These are phyloP conservation scores for Pasiphila rectangulata DNA, from an alignment of 2,888 invertebrate genomes.

Conservation along the genomic window DNA sequence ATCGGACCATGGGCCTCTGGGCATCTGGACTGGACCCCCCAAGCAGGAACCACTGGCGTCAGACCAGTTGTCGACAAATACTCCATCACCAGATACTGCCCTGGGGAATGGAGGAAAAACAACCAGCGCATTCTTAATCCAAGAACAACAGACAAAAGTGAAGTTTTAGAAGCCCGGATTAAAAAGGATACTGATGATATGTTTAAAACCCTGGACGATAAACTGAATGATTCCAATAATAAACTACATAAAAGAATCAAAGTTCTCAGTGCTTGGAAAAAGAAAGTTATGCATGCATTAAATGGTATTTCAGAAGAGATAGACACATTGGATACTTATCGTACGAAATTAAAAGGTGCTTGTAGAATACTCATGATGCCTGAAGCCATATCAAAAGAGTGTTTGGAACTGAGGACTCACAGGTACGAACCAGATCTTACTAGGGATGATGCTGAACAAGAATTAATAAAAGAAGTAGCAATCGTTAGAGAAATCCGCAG, in stretches of 20 bases:
- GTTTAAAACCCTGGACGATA: conserved; percentile 78
- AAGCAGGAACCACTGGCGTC: conserved; percentile 86
- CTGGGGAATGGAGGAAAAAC: conserved; percentile 86
- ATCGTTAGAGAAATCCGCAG: conserved; percentile 86
- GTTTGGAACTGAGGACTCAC: conserved; percentile 84
- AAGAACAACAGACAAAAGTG: conserved; percentile 57
- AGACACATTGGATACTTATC: conserved; percentile 82
- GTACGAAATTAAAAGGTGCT: conserved; percentile 84
- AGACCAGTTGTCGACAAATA: conserved; percentile 89
- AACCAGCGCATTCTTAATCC: conserved; percentile 76
- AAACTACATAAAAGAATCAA: conserved; percentile 52
- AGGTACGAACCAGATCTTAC: conserved; percentile 88
- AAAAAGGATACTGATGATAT: conserved; percentile 72
- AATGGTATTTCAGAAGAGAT: conserved; percentile 85
- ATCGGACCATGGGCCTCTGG: conserved; percentile 88
- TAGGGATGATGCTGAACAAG: conserved; percentile 89
- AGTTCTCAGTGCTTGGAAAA: conserved; percentile 84
- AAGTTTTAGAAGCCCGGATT: conserved; percentile 44
- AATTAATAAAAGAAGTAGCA: conserved; percentile 87
- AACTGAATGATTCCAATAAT: conserved; percentile 70
- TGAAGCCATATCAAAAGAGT: conserved; percentile 86
- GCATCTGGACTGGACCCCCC: conserved; percentile 86
- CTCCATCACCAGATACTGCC: conserved; percentile 86
- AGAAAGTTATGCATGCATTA: conserved; percentile 83
- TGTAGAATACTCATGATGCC: conserved; percentile 84